phyloP scores from a whole-genome alignment of 2,888 invertebrate genomes.

The Macaria liturata region DNA sequence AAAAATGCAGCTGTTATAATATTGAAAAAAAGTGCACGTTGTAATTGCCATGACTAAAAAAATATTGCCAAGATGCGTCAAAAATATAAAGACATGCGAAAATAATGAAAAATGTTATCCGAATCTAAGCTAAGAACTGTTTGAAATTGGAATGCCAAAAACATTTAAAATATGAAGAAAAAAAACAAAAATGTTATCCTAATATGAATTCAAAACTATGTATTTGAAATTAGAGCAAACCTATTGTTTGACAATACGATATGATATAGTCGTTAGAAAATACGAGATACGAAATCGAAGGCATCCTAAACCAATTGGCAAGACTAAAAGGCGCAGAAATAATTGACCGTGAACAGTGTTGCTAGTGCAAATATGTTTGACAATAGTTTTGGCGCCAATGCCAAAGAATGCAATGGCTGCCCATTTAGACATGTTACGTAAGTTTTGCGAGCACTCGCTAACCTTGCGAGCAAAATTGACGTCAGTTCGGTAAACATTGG shows the following conservation, averaged over 20 bases:
- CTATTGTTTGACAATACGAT: too few relatives aligned
- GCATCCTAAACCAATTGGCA: too few relatives aligned
- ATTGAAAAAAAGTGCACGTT: slow-evolving; percentile 6
- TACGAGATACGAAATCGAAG: too few relatives aligned
- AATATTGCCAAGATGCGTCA: neutral
- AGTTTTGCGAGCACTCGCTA: slow-evolving; percentile 36
- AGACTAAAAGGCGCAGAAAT: neutral
- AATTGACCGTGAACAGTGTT: slow-evolving; percentile 33
- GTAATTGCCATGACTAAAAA: slow-evolving; percentile 2
- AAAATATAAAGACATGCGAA: too few relatives aligned
- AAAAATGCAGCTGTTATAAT: slow-evolving; percentile 11
- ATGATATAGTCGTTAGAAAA: too few relatives aligned
- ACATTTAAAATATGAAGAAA: too few relatives aligned
- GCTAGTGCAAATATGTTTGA: slow-evolving; percentile 47
- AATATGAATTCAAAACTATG: too few relatives aligned
- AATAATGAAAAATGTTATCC: too few relatives aligned
- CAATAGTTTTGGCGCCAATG: slow-evolving; percentile 53
- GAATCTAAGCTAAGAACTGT: too few relatives aligned
- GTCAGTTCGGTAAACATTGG: slow-evolving; percentile 31
- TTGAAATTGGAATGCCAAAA: too few relatives aligned
- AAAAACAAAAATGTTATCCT: too few relatives aligned
- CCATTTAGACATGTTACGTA: slow-evolving; percentile 33
- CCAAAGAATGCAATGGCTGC: slow-evolving; percentile 59
- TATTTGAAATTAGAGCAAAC: too few relatives aligned
- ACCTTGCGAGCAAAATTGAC: slow-evolving; percentile 31